A percentile compares a stretch with the other conserved stretches of the same genome.
phyloP scores from a whole-genome alignment of 2,888 invertebrate species.

The Augochlorella aurata region DNA sequence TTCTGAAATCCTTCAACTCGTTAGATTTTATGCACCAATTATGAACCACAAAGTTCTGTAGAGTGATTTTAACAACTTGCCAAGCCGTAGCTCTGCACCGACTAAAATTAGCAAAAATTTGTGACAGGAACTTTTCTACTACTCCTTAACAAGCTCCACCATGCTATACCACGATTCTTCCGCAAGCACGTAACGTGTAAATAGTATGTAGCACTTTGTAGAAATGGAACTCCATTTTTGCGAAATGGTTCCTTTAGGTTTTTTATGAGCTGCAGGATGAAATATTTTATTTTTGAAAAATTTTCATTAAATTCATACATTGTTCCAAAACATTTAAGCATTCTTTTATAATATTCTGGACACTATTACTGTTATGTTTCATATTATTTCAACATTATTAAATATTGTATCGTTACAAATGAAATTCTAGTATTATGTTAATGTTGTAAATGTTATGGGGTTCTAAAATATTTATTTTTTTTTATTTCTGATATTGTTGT shows the following conservation, averaged over 20 bases:
- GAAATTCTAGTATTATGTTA: too few species aligned
- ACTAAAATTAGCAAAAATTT: neutral
- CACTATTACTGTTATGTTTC: neutral
- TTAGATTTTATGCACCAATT: conserved; percentile 4
- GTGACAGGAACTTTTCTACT: neutral
- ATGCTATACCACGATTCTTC: neutral
- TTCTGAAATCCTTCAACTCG: conserved; percentile 17
- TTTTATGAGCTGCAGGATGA: neutral
- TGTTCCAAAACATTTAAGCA: neutral
- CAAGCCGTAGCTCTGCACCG: neutral
- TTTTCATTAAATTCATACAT: too few species aligned
- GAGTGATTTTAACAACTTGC: neutral
- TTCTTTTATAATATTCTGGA: neutral
- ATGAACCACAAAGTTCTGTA: neutral
- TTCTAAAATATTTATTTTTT: too few species aligned
- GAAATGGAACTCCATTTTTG: neutral
- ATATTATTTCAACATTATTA: too few species aligned
- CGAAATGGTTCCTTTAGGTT: neutral
- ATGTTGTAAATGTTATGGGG: too few species aligned
- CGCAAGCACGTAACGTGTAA: neutral
- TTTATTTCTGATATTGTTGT: too few species aligned
- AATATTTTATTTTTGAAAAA: neutral
- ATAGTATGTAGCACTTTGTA: neutral
- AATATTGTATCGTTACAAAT: neutral
- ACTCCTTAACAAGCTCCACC: neutral